These are phyloP conservation scores for Turritopsis dohrnii DNA, from an alignment of 30 jellyfish, hydroid and myxozoan species.

Conservation along the genomic window DNA sequence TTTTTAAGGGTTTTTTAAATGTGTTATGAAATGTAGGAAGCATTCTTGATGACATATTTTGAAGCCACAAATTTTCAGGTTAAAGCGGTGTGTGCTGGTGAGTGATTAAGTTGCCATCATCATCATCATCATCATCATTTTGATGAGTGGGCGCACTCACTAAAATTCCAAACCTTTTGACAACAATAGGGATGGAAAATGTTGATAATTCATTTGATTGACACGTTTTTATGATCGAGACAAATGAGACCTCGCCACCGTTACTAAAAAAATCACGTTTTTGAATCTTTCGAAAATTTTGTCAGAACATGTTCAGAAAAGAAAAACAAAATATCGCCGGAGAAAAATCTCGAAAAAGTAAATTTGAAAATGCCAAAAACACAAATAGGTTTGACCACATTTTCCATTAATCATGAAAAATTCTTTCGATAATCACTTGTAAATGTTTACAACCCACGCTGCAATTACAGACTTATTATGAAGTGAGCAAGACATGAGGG, in stretches of 20 bases:
- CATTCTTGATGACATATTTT: not conserved
- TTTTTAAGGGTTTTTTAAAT: not conserved
- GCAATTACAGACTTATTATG: not conserved
- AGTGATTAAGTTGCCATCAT: not conserved
- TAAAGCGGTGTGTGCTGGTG: not conserved
- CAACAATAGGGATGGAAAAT: not conserved
- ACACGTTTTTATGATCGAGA: too few relatives aligned
- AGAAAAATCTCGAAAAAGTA: too few relatives aligned
- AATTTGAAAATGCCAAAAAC: not conserved
- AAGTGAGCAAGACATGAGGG: not conserved
- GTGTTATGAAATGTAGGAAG: not conserved
- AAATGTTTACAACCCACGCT: not conserved
- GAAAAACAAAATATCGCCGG: not conserved
- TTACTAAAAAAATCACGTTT: too few relatives aligned
- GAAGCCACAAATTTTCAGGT: not conserved
- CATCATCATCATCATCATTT: not conserved
- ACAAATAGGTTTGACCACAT: not conserved
- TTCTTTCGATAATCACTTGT: not conserved
- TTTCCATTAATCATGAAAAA: not conserved
- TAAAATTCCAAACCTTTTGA: not conserved
- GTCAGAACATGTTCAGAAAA: not conserved
- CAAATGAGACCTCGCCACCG: too few relatives aligned
- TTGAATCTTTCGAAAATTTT: too few relatives aligned
- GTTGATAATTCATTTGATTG: too few relatives aligned
- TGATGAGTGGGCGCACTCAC: not conserved